Evolutionary conservation across 2,888 invertebrate genomes (phyloP), one percentile per base, ranked within the genome.

Genomic region (Amiota mariae): DNA sequence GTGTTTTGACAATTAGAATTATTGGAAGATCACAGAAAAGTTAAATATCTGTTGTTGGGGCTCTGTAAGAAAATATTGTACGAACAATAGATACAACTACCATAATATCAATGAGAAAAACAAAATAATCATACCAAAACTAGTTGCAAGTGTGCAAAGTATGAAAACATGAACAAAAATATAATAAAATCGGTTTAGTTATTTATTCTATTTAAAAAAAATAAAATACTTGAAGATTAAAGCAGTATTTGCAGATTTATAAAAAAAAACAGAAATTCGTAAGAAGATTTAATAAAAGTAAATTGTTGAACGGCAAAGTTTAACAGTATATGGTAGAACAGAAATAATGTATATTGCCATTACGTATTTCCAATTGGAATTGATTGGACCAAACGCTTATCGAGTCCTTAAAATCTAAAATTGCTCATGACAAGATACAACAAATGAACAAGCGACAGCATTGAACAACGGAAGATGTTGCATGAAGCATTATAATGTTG

Each of bases 231-330:
- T 51, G 71, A 71, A 66, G 74, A 73, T 67, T 51, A 67, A 51
- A 51, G 51, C 73, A 75, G 76, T 74, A 77, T 78, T 83, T 84
- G 82, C 82, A 84, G 82, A 84, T 82, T 82, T 81, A 78, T 6
- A 36, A 36, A 36, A 36, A 36, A 6, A 81, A 79, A 84, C 84
- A 82, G 80, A 84, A 81, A 79, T 80, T 80, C 79, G 79, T 77
- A 79, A 83, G 86, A 79, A 80, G 82, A 80, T 79, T 83, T 83
- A 86, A 84, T 83, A 84, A 79, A 78, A 81, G 75, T 75, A 36
- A 36, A 36, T 6, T 36, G 36, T 36, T 36, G 6, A 36, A 66
- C 73, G 71, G 70, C 75, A 57, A 72, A 63, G 64, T 75, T 15
- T n/a, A 61, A 18, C 48, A n/a, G 49, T 49, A 10, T 36, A n/a